Evolutionary conservation across 1,140 invertebrate genomes (phyloP).

Genomic region (Liolophura sinensis): DNA sequence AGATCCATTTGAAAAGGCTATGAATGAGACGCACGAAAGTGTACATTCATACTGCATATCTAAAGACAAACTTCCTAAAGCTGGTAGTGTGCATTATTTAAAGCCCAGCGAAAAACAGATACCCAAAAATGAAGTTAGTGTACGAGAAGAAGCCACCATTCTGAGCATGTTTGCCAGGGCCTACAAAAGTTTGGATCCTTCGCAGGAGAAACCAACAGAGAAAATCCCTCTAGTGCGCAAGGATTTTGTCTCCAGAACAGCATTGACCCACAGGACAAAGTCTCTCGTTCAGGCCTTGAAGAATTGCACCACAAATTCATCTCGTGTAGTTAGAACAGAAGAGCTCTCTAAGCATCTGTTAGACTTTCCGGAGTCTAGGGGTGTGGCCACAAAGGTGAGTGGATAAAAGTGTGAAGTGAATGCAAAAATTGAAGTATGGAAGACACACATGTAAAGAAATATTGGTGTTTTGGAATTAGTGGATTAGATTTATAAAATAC

Average conservation of each 20-base stretch:
- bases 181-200: background rate
- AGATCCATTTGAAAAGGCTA: conserved; percentile 7
- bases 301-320: conserved; percentile 65
- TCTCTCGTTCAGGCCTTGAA: conserved; percentile 70
- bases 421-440: background rate
- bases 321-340: conserved; percentile 66
- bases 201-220: conserved; percentile 9
- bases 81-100: background rate
- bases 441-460: background rate
- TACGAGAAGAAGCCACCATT: conserved; percentile 2
- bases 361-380: conserved; percentile 72
- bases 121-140: background rate
- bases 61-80: background rate
- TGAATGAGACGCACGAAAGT: conserved; percentile 5
- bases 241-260: conserved; percentile 32
- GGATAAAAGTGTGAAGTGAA: background rate
- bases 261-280: conserved; percentile 62
- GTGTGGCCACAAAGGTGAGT: conserved; percentile 71
- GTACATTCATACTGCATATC: conserved; percentile 2
- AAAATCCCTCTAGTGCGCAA: conserved; percentile 22
- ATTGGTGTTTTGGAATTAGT: background rate
- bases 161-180: conserved; percentile 5
- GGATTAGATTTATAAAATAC: too few relatives aligned
- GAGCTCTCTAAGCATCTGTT: conserved; percentile 72
- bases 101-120: background rate